A percentile compares a stretch with the other conserved stretches of the same genome.
These are phyloP conservation scores for Sandelia bainsii DNA, from an alignment of 2,797 vertebrate genomes.

Conservation along the genomic window DNA sequence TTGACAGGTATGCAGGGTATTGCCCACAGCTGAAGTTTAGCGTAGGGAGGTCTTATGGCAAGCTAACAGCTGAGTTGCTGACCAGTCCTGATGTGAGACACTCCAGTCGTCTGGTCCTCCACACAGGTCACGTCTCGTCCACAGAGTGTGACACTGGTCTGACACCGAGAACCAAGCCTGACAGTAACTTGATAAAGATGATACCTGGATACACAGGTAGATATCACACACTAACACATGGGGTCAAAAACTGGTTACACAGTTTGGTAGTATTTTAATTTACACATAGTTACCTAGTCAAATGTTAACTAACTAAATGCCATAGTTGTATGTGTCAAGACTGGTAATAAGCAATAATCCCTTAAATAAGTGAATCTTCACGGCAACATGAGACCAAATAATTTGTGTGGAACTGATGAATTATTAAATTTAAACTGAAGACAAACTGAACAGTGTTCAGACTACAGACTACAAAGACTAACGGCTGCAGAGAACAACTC, in stretches of 20 bases:
- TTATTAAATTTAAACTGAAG: conserved; percentile 29
- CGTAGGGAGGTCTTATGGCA: conserved; percentile 83
- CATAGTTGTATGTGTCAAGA: neutral
- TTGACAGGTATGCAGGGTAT: conserved; percentile 83
- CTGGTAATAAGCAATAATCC: neutral
- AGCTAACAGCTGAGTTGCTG: conserved; percentile 80
- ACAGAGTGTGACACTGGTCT: conserved; percentile 10
- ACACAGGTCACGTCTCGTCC: conserved; percentile 23
- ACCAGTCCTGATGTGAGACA: conserved; percentile 62
- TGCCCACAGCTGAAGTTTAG: conserved; percentile 85
- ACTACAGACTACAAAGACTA: conserved; percentile 8
- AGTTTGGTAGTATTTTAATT: neutral
- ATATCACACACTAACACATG: neutral
- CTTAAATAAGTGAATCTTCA: conserved; percentile 4
- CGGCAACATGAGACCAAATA: conserved; percentile 18
- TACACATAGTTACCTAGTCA: neutral
- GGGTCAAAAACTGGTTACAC: neutral
- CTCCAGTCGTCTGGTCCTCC: conserved; percentile 69
- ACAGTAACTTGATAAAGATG: conserved; percentile 57
- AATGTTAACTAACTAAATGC: neutral
- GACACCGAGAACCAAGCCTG: conserved; percentile 40
- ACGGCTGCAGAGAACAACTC: neutral
- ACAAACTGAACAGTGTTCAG: conserved; percentile 3
- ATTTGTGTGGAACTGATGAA: conserved; percentile 24
- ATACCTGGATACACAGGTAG: conserved; percentile 88